Conservation (phyloP, 1,140 invertebrate genomes). For the Trichonephila inaurata region DNA sequence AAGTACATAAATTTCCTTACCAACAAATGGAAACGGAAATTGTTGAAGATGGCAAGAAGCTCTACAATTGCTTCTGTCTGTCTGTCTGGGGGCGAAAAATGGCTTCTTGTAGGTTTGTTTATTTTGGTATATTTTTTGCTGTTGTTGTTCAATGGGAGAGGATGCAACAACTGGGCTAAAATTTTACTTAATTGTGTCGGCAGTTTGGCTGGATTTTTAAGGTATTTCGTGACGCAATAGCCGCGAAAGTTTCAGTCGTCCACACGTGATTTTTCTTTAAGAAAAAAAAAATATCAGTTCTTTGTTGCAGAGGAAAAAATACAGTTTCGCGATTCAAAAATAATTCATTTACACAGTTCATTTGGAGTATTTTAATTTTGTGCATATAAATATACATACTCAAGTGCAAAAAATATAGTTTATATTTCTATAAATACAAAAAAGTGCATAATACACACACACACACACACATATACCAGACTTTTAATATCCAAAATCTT, state of each 20-base stretch:
- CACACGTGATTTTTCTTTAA: no score
- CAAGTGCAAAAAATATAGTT: no score
- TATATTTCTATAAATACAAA: no score
- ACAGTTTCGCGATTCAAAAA: no score
- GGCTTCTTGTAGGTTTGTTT: constrained; percentile 22
- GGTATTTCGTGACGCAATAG: not conserved
- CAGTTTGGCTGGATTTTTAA: not conserved
- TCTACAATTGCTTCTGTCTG: not conserved
- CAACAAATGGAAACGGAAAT: constrained; percentile 9
- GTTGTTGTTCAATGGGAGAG: not conserved
- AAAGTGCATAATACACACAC: no score
- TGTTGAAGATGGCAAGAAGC: not conserved
- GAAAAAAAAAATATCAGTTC: no score
- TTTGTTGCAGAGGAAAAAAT: no score
- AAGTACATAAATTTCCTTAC: constrained; percentile 34
- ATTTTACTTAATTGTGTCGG: not conserved
- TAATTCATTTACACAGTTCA: no score
- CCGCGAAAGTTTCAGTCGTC: not conserved
- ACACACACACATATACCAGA: no score
- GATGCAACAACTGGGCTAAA: not conserved
- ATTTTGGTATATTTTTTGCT: not conserved
- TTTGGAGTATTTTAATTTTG: no score
- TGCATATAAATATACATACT: no score
- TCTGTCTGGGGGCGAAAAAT: constrained; percentile 1
- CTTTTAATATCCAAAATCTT: no score